phyloP scores from a whole-genome alignment of 2,888 invertebrate species.

The Tricholauxania praeusta region DNA sequence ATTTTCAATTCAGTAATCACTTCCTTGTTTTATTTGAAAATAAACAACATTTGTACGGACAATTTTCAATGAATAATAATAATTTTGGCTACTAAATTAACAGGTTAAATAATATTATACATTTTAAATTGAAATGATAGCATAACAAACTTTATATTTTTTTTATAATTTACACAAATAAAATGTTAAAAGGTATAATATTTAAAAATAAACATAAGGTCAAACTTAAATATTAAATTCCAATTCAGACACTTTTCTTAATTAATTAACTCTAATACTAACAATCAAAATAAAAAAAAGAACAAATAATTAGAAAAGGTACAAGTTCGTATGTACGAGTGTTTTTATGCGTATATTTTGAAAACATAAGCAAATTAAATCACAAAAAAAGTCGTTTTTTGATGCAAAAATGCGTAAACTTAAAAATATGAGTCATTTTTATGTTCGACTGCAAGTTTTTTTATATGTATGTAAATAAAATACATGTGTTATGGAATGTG shows the following conservation, averaged over 20 bases:
- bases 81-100: not conserved
- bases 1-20: no score
- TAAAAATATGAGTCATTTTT: slow-evolving; percentile 18
- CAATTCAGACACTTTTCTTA: slow-evolving; percentile 33
- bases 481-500: no score
- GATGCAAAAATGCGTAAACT: slow-evolving; percentile 14
- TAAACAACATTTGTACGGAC: slow-evolving; percentile 18
- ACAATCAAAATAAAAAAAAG: slow-evolving; percentile 36
- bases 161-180: not conserved
- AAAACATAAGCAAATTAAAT: slow-evolving; percentile 39
- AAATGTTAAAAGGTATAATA: not conserved
- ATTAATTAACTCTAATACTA: slow-evolving; percentile 30
- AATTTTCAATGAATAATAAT: not conserved
- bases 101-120: not conserved
- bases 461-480: no score
- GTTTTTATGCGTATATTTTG: slow-evolving; percentile 31
- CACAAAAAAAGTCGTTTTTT: slow-evolving; percentile 40
- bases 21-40: not conserved
- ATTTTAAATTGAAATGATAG: slow-evolving; percentile 1
- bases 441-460: no score
- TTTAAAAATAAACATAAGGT: slow-evolving; percentile 26
- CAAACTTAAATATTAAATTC: slow-evolving; percentile 32
- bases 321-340: not conserved
- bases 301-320: slow-evolving; percentile 31
- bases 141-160: not conserved